Evolutionary conservation across 2,797 vertebrate species (phyloP), one percentile per base, ranked within the genome.

Genomic region (Mycteria americana): DNA sequence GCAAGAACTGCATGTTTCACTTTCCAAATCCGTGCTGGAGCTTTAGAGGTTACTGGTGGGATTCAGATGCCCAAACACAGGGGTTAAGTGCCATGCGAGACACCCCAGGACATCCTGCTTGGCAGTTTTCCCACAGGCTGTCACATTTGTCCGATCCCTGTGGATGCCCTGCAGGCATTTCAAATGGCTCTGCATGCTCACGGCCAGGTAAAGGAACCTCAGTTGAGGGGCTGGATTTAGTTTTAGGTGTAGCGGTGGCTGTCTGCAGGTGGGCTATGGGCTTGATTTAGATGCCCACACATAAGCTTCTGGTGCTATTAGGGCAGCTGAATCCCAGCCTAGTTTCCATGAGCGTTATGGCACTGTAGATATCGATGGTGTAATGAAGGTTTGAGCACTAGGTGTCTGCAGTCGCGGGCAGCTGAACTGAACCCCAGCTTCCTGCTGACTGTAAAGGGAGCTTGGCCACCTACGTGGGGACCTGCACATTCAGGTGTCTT

Each of bases 331-430:
- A 65, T 64, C 3, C 27, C 51, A 73, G 62, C 27, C 33, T 30
- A 23, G 33, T 59, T 87, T 74, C 59, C 25, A 7, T 3, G 33
- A 39, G 30, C 4, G 50, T 12, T 33, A 8, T 3, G 53, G 41
- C 41, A 39, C 69, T 30, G 30, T 18, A 51, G 48, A 6, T 14
- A 46, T 3, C 0, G 3, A 33, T 4, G 65, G 39, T 0, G 1
- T 7, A 51, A 69, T 1, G 16, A 37, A 2, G 2, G 39, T 8
- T 16, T 14, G 79, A 79, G 63, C n/a, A 69, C 25, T 9, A 0
- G 1, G 11, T 39, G 78, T 19, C 68, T 63, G 75, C 51, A 46
- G 67, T 0, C 4, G 5, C 0, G 2, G 74, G 23, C n/a, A 37
- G 57, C 4, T 64, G 64, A 83, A 80, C 11, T 15, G 45, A 91